Conservation (phyloP, 2,888 invertebrate species). For the Diaphora mendica region DNA sequence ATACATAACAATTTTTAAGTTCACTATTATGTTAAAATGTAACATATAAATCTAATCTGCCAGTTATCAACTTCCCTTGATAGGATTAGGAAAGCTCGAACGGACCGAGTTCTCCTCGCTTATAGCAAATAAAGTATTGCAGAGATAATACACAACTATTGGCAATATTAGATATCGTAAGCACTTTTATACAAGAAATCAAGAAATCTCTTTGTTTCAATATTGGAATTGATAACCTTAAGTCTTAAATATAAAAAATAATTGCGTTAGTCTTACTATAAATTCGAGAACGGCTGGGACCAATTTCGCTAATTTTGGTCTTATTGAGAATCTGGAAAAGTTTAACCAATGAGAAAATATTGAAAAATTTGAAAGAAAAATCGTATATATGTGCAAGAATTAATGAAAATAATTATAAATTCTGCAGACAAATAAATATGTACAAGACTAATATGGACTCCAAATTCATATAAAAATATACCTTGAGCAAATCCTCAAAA, state of each 20-base stretch:
- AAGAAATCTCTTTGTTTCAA: neutral
- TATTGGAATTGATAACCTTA: neutral
- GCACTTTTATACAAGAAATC: neutral
- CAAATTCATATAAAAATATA: too few species aligned
- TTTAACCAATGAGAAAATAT: too few species aligned
- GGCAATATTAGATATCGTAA: slow-evolving; percentile 16
- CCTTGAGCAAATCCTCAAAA: neutral
- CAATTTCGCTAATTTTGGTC: too few species aligned
- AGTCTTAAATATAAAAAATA: neutral
- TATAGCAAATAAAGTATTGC: slow-evolving; percentile 33
- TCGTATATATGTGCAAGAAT: too few species aligned
- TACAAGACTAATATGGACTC: too few species aligned
- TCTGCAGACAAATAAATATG: too few species aligned
- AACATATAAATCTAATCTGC: slow-evolving; percentile 14
- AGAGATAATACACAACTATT: slow-evolving; percentile 28
- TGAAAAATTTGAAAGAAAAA: too few species aligned
- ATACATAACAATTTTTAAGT: neutral
- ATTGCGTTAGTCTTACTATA: too few species aligned
- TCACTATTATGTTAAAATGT: neutral
- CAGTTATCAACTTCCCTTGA: slow-evolving; percentile 25
- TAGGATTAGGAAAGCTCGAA: slow-evolving; percentile 30
- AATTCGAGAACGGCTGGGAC: too few species aligned
- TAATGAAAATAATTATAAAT: too few species aligned
- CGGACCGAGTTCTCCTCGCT: slow-evolving; percentile 22
- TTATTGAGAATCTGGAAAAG: too few species aligned